Base-by-base conservation (phyloP, 2,113 vertebrate genomes). In the Pituophis catenifer region DNA sequence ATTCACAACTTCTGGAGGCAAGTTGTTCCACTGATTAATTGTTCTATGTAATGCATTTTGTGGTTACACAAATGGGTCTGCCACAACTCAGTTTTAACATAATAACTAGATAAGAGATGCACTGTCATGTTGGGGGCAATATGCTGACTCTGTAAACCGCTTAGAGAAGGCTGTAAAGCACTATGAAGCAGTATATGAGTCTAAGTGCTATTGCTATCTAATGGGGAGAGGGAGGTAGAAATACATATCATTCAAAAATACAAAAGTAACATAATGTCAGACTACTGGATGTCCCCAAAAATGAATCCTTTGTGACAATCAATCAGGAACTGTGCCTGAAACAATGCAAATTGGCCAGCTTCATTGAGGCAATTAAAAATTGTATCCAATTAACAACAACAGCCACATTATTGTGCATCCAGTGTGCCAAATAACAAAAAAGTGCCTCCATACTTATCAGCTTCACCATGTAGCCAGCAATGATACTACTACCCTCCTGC, bases 51-150 rank as follows among this genome's bases (percentile, higher is more conserved):
- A n/a, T 54, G 54, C 70, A 92, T 55, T 24, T 75, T 33, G 13
- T 75, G 65, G 65, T 33, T 75, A 33, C 13, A 33, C 13, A 75
- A 75, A 75, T 75, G 65, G 65, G n/a, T 33, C 5, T 75, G n/a
- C 13, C 94, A 92, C 95, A 0, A 3, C 95, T 92, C 3, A 48
- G 88, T 96, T 33, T 85, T 19, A 13, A 94, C 48, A 23, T 52
- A 53, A 33, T 2, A 23, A 10, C 59, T 50, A 26, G 44, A 24
- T 23, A 2, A 0, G 54, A 58, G 23, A 50, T 90, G 33, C 24
- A 57, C 33, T 50, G 59, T n/a, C 50, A 52, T 50, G 12, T 48
- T 48, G 48, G 5, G 48, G 48, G 48, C 48, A 48, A 48, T 48
- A 48, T 48, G 48, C 48, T 48, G 48, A 48, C 3, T 48, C 48